These are phyloP conservation scores for Ostrea edulis DNA, from an alignment of 1,140 invertebrate genomes.

Conservation along the genomic window DNA sequence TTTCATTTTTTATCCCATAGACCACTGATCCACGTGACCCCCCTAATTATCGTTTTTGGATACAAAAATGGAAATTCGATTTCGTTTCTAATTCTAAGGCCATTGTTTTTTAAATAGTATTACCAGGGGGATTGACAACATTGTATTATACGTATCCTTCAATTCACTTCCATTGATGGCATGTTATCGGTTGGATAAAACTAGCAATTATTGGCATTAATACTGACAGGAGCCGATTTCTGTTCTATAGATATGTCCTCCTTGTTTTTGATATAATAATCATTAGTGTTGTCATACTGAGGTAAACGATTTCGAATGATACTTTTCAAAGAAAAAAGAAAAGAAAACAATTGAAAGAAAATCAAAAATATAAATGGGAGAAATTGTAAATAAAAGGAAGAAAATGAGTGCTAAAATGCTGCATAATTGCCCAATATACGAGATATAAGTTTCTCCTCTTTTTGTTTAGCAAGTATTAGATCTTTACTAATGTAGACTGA, in stretches of 20 bases:
- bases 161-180: background rate
- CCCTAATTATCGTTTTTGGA: conserved; percentile 8
- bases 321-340: too few species aligned
- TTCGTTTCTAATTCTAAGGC: background rate
- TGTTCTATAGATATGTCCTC: background rate
- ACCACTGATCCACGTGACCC: background rate
- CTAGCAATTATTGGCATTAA: background rate
- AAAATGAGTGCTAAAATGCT: too few species aligned
- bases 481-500: too few species aligned
- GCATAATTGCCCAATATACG: too few species aligned
- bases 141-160: background rate
- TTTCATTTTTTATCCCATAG: conserved; percentile 13
- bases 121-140: background rate
- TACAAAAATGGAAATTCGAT: background rate
- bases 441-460: too few species aligned
- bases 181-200: background rate
- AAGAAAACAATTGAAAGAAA: too few species aligned
- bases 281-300: too few species aligned
- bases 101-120: background rate
- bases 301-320: too few species aligned
- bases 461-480: too few species aligned
- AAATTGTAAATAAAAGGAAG: too few species aligned
- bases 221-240: background rate
- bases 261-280: background rate
- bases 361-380: too few species aligned